Base-by-base conservation (phyloP, 1,140 invertebrate genomes). In the Aphelinus certus region DNA sequence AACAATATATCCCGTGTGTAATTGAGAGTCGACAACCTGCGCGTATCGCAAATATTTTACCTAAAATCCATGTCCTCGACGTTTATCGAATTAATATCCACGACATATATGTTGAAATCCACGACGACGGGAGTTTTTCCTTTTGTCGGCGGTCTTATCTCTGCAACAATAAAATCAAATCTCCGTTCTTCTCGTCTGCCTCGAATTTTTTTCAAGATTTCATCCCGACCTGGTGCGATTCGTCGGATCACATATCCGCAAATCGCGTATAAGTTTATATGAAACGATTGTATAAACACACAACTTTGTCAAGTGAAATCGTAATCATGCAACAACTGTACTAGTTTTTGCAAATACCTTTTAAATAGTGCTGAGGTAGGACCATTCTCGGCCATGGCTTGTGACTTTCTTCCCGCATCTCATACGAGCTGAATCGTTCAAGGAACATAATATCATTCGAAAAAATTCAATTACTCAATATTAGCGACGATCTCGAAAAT, bases 31-130 rank as follows among this genome's bases (percentile, higher is more conserved):
- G 26, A 26, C 26, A 26, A 26, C 26, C 26, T 26, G 26, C 26
- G 26, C 26, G 26, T 26, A 26, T 26, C 26, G 26, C 26, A 26
- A 26, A 26, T 26, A 26, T 26, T 79, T 89, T 87, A 94, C 93
- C 93, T 91, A 88, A 95, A 95, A 85, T 95, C 94, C 94, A 95
- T 95, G 80, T 95, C 93, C 86, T 94, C 94, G 60, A 95, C 94
- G 80, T 95, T 95, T 73, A 95, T 95, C 7, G 94, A 95, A 86
- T 95, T 95, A 63, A 95, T 94, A 81, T 95, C 94, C 67, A 94
- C 92, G 9, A 95, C 92, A 81, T 93, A 93, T 80, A 95, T 93
- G 77, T 92, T 93, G 83, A 94, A 94, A 79, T 94, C 91, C 46
- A 95, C 92, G 61, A 90, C 85, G 53, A 94, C 91, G 55, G 93